Base-by-base conservation (phyloP, 2,113 vertebrate genomes). In the Hymenochirus boettgeri region DNA sequence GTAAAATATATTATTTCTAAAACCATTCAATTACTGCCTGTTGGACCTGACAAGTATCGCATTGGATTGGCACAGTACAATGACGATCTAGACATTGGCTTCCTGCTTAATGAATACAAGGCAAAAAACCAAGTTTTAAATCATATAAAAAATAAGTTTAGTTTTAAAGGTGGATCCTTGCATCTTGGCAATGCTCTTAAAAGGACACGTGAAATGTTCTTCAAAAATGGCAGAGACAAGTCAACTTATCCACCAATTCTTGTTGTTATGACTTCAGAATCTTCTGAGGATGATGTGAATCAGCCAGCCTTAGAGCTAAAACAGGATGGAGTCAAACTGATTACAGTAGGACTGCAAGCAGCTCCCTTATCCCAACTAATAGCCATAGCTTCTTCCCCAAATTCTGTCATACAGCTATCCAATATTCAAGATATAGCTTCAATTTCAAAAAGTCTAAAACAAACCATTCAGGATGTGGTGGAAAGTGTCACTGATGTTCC, bases 21-120 rank as follows among this genome's bases (percentile, higher is more conserved):
- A 29, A 31, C 66, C 10, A 59, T 86, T 56, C 64, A 0, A 71
- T 70, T 56, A 7, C 72, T 86, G 25, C 73, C 75, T 50, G 39
- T 81, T 11, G 77, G 72, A 5, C 12, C 70, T 21, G 61, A 59
- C 61, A 75, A 80, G 7, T 82, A 76, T 70, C 82, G 48, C 0
- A 61, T 86, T 60, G 84, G 69, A 1, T 61, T 87, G 57, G 83
- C 80, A 24, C 81, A 82, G 65, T 86, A 80, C 37, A 79, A 73
- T 0, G 50, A 79, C 2, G 2, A 15, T 4, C 29, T 82, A 6
- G 45, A 72, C 29, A 22, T 2, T 1, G 77, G 77, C 13, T 82
- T 87, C 60, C 62, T 65, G 3, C 72, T 84, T 24, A 61, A 25
- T 23, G 53, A 74, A 3, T 81, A 72, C 70, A 65, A 54, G 70